These are phyloP conservation scores for Drosophila takahashii DNA, from an alignment of 1,140 invertebrate species.

Conservation along the genomic window DNA sequence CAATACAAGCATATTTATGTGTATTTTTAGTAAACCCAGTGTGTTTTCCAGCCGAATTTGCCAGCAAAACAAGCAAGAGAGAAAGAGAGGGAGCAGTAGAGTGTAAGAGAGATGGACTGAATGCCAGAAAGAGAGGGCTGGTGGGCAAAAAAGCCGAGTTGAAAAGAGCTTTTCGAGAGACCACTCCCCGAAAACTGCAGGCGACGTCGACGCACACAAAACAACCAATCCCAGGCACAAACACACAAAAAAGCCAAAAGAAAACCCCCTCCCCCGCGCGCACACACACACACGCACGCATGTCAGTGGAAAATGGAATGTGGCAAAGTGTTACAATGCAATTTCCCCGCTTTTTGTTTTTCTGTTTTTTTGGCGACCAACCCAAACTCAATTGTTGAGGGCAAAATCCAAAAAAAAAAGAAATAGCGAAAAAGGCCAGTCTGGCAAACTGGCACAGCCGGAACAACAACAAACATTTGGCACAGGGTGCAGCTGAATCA, in stretches of 20 bases:
- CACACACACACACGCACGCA: slow-evolving; percentile 23
- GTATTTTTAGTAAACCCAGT: slow-evolving; percentile 64
- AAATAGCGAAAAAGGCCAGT: slow-evolving; percentile 45
- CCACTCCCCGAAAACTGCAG: slow-evolving; percentile 83
- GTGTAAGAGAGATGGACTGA: slow-evolving; percentile 10
- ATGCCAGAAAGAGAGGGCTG: slow-evolving; percentile 16
- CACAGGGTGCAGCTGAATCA: slow-evolving; percentile 67
- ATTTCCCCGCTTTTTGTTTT: slow-evolving; percentile 72
- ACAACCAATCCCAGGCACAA: slow-evolving; percentile 84
- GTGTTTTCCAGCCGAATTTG: slow-evolving; percentile 38
- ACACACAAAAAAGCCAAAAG: slow-evolving; percentile 64
- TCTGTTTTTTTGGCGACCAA: slow-evolving; percentile 64
- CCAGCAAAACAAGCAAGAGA: slow-evolving; percentile 40
- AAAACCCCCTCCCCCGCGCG: slow-evolving; percentile 24
- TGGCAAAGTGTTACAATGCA: slow-evolving; percentile 79
- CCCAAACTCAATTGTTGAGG: slow-evolving; percentile 79
- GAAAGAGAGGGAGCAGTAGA: slow-evolving; percentile 6
- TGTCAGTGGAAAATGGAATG: slow-evolving; percentile 52
- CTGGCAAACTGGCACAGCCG: slow-evolving; percentile 77
- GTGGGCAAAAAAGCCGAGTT: slow-evolving; percentile 46
- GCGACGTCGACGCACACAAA: slow-evolving; percentile 79
- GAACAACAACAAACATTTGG: slow-evolving; percentile 43
- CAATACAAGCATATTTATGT: slow-evolving; percentile 52
- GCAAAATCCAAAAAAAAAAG: slow-evolving; percentile 30
- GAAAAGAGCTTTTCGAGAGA: slow-evolving; percentile 78